Evolutionary conservation across 2,113 vertebrate species (phyloP).

Genomic region (Vulpes lagopus): DNA sequence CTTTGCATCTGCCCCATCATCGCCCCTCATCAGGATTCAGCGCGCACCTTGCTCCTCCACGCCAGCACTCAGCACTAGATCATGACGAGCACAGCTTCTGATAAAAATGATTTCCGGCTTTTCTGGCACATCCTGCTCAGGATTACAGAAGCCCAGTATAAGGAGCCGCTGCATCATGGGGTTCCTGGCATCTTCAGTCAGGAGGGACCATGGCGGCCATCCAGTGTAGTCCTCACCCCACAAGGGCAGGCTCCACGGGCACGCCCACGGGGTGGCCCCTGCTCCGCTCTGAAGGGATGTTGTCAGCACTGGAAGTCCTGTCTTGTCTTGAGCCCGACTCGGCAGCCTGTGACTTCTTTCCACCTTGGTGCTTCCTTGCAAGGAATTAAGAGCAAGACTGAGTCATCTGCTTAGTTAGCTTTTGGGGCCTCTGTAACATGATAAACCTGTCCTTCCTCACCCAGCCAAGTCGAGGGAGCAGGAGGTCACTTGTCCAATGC

Average conservation of each 20-base stretch:
- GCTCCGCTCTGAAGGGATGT: accelerated
- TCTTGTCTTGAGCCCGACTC: background rate
- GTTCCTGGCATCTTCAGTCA: too few species aligned
- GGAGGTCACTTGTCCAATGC: background rate
- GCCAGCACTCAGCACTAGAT: background rate
- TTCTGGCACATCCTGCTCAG: background rate
- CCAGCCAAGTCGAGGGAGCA: background rate
- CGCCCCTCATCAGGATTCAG: background rate
- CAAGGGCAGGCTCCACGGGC: background rate
- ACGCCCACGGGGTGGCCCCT: background rate
- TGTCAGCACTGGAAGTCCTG: background rate
- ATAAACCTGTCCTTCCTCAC: background rate
- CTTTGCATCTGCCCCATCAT: background rate
- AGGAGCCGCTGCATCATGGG: accelerated
- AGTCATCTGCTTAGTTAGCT: accelerated
- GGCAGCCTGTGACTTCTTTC: background rate
- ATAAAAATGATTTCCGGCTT: background rate
- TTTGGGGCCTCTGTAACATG: background rate
- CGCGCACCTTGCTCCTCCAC: background rate
- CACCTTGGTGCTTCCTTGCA: background rate
- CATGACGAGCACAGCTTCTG: background rate
- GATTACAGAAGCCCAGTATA: background rate
- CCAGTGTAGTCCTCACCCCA: too few species aligned
- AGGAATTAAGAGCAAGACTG: background rate
- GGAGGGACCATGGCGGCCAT: background rate